Percentiles rank a stretch among this genome's conserved stretches.
These are phyloP conservation scores for Typhlichthys subterraneus DNA, from an alignment of 2,797 vertebrate genomes.

Conservation along the genomic window DNA sequence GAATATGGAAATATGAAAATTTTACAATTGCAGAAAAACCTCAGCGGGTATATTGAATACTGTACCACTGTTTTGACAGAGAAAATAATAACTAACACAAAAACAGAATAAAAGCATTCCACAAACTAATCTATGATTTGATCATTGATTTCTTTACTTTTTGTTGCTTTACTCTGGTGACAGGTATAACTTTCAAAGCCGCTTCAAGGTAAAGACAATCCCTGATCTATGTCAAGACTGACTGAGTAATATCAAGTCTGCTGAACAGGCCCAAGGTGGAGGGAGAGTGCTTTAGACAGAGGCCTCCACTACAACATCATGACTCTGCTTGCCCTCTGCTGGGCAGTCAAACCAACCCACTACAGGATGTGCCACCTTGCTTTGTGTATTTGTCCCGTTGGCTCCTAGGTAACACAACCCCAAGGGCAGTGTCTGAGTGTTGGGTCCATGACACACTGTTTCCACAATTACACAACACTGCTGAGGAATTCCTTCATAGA, in stretches of 20 bases:
- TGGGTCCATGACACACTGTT: slow-evolving; percentile 33
- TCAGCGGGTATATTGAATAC: too few species aligned
- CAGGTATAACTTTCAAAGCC: too few species aligned
- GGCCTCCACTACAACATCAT: slow-evolving; percentile 49
- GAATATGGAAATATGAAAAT: too few species aligned
- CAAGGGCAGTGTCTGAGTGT: slow-evolving; percentile 47
- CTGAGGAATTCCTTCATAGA: slow-evolving; percentile 25
- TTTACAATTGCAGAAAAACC: too few species aligned
- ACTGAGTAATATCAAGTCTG: too few species aligned
- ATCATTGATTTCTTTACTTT: too few species aligned
- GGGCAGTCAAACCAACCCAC: slow-evolving; percentile 48
- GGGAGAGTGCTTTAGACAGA: slow-evolving; percentile 61
- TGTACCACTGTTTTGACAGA: too few species aligned
- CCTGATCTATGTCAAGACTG: background rate
- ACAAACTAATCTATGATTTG: too few species aligned
- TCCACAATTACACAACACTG: slow-evolving; percentile 20
- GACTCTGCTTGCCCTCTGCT: slow-evolving; percentile 51
- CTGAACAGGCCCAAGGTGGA: slow-evolving; percentile 46
- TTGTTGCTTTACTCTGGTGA: too few species aligned
- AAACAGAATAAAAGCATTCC: too few species aligned
- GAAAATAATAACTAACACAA: too few species aligned
- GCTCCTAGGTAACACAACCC: slow-evolving; percentile 64
- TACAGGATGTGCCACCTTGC: slow-evolving; percentile 54
- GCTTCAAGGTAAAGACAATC: too few species aligned
- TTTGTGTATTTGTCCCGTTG: slow-evolving; percentile 75